Percentiles rank a stretch among this genome's conserved stretches.
Evolutionary conservation across 2,888 invertebrate species (phyloP).

Genomic region (Mongoloraphidia duomilia): DNA sequence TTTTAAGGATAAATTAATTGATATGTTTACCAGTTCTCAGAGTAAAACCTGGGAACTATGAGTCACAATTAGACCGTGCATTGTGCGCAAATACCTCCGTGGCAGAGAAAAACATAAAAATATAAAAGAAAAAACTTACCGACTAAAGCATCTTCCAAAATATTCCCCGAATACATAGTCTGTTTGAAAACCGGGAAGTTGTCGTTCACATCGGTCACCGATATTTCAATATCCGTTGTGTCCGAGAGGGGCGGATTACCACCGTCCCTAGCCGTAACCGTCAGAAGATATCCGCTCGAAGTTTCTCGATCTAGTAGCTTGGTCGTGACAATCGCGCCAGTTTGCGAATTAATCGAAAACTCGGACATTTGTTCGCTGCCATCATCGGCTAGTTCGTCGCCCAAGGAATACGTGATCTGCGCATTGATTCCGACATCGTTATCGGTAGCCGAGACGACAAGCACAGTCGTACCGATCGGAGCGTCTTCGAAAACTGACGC

Average conservation of each 20-base stretch:
- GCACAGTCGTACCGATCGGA: slow-evolving; percentile 77
- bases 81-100: no score
- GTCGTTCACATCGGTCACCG: slow-evolving; percentile 91
- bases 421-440: slow-evolving; percentile 93
- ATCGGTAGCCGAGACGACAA: slow-evolving; percentile 84
- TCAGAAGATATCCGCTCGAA: slow-evolving; percentile 65
- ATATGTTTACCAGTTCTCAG: no score
- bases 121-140: slow-evolving; percentile 32
- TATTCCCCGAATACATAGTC: slow-evolving; percentile 64
- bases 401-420: slow-evolving; percentile 65
- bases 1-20: no score
- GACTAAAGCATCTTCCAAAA: slow-evolving; percentile 77
- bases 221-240: slow-evolving; percentile 90
- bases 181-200: slow-evolving; percentile 80
- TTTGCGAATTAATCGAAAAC: slow-evolving; percentile 83
- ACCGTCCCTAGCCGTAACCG: slow-evolving; percentile 86
- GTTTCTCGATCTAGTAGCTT: slow-evolving; percentile 75
- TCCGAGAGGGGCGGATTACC: slow-evolving; percentile 83
- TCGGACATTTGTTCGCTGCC: slow-evolving; percentile 45
- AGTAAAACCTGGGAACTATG: no score
- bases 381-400: slow-evolving; percentile 45
- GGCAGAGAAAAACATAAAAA: not conserved
- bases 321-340: slow-evolving; percentile 84
- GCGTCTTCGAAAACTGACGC: slow-evolving; percentile 88
- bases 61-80: no score